Conservation (phyloP, 2,888 invertebrate species). For the Spodoptera littoralis region DNA sequence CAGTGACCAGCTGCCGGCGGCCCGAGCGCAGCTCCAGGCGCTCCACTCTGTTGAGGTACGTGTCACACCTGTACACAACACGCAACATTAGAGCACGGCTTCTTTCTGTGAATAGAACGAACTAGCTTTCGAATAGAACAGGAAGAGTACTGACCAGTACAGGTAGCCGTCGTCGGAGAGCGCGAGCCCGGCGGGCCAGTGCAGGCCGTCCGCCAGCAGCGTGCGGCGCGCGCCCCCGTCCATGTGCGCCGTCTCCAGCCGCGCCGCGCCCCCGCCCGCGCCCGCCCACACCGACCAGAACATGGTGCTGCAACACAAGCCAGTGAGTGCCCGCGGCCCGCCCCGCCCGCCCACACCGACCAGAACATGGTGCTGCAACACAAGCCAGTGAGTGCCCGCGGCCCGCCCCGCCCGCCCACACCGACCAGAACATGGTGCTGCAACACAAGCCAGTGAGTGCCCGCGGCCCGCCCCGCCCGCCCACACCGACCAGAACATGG, state of each 20-base stretch:
- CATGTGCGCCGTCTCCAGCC: slow-evolving; percentile 91
- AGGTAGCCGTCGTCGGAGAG: slow-evolving; percentile 65
- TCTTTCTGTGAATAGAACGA: too few relatives aligned
- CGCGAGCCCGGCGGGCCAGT: slow-evolving; percentile 94
- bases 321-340: not conserved
- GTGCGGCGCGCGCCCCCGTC: slow-evolving; percentile 91
- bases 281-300: slow-evolving; percentile 93
- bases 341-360: not conserved
- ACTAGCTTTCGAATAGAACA: too few relatives aligned
- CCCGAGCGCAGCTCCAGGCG: slow-evolving; percentile 75
- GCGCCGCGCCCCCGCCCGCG: slow-evolving; percentile 59
- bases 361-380: too few relatives aligned
- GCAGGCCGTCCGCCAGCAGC: slow-evolving; percentile 86
- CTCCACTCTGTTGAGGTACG: slow-evolving; percentile 91
- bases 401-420: slow-evolving; percentile 85
- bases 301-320: slow-evolving; percentile 82
- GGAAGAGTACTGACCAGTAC: slow-evolving; percentile 67
- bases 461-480: too few relatives aligned
- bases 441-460: not conserved
- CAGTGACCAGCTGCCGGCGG: slow-evolving; percentile 79
- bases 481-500: too few relatives aligned
- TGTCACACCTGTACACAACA: slow-evolving; percentile 87
- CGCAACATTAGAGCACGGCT: not conserved
- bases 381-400: slow-evolving; percentile 39
- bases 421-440: slow-evolving; percentile 93